Conservation (phyloP, 2,797 vertebrate species). For the Sebastes itinus region DNA sequence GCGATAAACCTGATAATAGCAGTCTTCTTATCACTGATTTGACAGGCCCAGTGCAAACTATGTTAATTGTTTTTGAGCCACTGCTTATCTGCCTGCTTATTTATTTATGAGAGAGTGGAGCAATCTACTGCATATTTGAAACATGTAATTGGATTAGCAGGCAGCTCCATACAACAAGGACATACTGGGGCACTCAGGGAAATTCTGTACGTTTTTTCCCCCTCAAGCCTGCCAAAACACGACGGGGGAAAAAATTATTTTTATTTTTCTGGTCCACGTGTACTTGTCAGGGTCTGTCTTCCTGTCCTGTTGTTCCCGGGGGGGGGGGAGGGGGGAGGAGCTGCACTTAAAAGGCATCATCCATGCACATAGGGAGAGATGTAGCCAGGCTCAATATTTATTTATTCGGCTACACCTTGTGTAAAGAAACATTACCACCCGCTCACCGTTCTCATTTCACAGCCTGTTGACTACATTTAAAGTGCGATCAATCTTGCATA, state of each 20-base stretch:
- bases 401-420: conserved; percentile 40
- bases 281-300: background rate
- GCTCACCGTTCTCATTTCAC: conserved; percentile 63
- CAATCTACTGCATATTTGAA: conserved; percentile 65
- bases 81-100: conserved; percentile 61
- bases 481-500: conserved; percentile 72
- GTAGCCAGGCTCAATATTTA: conserved; percentile 38
- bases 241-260: conserved; percentile 19
- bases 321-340: background rate
- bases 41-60: conserved; percentile 49
- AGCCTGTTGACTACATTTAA: conserved; percentile 65
- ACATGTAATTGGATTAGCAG: conserved; percentile 65
- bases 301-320: background rate
- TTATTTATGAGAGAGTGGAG: conserved; percentile 56
- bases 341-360: background rate
- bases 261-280: background rate
- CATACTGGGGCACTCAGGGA: conserved; percentile 1
- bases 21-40: conserved; percentile 50
- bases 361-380: background rate
- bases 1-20: conserved; percentile 23
- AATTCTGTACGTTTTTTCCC: conserved; percentile 1
- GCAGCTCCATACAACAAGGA: conserved; percentile 23
- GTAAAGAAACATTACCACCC: conserved; percentile 55
- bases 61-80: conserved; percentile 60
- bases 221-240: conserved; percentile 14